phyloP scores from a whole-genome alignment of 2,797 vertebrate genomes.

The Mastacembelus armatus region DNA sequence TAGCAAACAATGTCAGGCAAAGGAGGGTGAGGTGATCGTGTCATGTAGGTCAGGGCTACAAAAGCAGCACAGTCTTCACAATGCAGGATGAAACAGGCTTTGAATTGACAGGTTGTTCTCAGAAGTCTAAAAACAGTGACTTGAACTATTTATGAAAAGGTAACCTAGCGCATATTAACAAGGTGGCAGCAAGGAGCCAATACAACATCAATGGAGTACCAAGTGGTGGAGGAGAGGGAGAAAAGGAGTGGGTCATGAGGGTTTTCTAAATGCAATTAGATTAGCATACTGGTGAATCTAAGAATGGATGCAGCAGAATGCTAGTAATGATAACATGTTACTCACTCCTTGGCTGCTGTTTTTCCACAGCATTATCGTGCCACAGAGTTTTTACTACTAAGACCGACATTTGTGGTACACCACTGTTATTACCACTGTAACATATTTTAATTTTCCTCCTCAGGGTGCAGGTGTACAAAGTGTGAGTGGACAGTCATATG shows the following conservation, averaged over 20 bases:
- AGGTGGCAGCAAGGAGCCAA: constrained; percentile 72
- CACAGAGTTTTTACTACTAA: constrained; percentile 45
- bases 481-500: not conserved
- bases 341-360: constrained; percentile 42
- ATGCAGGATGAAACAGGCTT: constrained; percentile 66
- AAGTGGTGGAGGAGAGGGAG: constrained; percentile 48
- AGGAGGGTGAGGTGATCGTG: constrained; percentile 69
- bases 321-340: constrained; percentile 41
- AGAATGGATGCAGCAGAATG: constrained; percentile 59
- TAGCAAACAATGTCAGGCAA: constrained; percentile 74
- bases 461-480: constrained; percentile 17
- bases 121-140: constrained; percentile 78
- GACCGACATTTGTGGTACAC: constrained; percentile 51
- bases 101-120: constrained; percentile 83
- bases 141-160: constrained; percentile 86
- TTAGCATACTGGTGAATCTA: constrained; percentile 65
- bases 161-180: constrained; percentile 82
- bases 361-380: constrained; percentile 47
- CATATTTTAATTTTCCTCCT: constrained; percentile 41
- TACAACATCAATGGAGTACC: constrained; percentile 68
- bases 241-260: constrained; percentile 39
- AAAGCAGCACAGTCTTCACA: constrained; percentile 65
- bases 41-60: constrained; percentile 80
- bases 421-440: constrained; percentile 54
- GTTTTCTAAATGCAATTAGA: constrained; percentile 59